Conservation (phyloP, 2,797 vertebrate genomes). For the Iguana delicatissima region DNA sequence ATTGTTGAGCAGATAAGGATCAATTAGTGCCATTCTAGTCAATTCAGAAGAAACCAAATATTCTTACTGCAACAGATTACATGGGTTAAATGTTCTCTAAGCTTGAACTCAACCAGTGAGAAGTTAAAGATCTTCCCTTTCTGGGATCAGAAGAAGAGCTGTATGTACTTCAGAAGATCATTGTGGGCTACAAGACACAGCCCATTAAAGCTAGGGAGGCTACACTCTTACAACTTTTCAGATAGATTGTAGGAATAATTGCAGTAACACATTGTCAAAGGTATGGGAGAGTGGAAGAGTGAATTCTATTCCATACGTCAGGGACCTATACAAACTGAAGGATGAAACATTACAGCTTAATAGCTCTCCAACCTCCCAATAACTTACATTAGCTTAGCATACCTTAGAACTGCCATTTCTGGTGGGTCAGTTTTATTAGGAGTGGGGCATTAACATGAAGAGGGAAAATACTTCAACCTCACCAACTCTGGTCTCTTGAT, state of each 20-base stretch:
- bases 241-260: not conserved
- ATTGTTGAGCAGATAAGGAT: not conserved
- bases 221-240: not conserved
- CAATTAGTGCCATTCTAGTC: not conserved
- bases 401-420: not conserved
- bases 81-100: not conserved
- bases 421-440: not conserved
- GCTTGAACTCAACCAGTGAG: not conserved
- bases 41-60: not conserved
- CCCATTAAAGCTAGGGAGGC: not conserved
- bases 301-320: not conserved
- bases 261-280: not conserved
- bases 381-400: not conserved
- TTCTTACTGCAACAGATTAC: rapidly evolving
- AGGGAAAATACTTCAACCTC: not conserved
- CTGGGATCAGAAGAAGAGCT: no score
- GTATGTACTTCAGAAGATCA: not conserved
- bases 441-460: not conserved
- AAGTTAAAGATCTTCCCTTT: not conserved
- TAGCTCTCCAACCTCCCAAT: not conserved
- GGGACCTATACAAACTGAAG: not conserved
- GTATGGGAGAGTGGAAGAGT: not conserved
- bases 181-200: not conserved
- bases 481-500: not conserved
- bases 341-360: not conserved